Base-by-base conservation (phyloP, 2,888 invertebrate species). In the Amphiduros pacificus region DNA sequence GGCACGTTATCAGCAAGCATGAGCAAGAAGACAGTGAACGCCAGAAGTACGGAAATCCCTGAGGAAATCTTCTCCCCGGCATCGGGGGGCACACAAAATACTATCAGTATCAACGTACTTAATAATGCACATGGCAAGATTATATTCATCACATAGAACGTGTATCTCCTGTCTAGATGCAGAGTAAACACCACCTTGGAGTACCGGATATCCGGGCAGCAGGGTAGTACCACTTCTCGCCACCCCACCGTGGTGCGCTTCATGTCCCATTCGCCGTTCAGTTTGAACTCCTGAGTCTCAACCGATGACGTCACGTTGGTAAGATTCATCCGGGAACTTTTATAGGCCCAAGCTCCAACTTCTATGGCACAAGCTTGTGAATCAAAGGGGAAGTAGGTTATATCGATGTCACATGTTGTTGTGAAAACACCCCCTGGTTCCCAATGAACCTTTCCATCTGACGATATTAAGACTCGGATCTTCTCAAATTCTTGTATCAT, bases 401-500 rank as follows among this genome's bases (percentile, higher is more conserved):
- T 68, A 61, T 68, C 68, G 4, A 68, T 68, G 62, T 68, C 68
- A 53, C 68, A 68, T 1, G 68, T 66, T n/a, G 68, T 68, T 36
- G 44, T 54, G 55, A 68, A 68, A 17, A 68, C 62, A 0, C 68
- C 68, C 0, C 68, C 68, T 0, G 68, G 68, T 36, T 68, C 68
- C 68, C 68, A 68, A 60, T 68, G 68, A 14, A 66, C 65, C 29
- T 27, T 53, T 2, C 68, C 68, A 9, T 57, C 31, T 6, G 36
- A 27, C 11, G 55, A 44, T 22, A 67, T 65, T 51, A 62, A 53
- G 6, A 65, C 67, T 4, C 67, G 63, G 51, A 67, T 67, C 61
- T 66, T 65, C 60, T 67, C 65, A 36, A 67, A 67, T 48, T 65
- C 65, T 36, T 63, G 67, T 22, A 67, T 65, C 67, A 67, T 67